Conservation (phyloP, 2,113 vertebrate species). For the Albula goreensis region DNA sequence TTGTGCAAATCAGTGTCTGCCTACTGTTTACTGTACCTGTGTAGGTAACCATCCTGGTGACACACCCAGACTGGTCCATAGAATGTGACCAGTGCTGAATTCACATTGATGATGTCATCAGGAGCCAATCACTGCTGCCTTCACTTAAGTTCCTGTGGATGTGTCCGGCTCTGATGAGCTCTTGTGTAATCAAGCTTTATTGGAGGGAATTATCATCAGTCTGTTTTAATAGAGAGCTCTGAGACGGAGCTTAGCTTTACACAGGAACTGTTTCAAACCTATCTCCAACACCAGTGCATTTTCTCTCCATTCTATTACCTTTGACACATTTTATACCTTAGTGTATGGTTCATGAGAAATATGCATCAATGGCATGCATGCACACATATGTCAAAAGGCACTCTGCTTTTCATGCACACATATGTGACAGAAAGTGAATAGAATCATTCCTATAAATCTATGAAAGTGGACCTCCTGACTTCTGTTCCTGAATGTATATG, state of each 20-base stretch:
- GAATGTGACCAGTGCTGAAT: background rate
- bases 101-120: background rate
- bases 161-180: no score
- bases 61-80: background rate
- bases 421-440: background rate
- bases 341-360: background rate
- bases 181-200: background rate
- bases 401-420: no score
- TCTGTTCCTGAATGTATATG: no score
- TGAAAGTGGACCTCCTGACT: no score
- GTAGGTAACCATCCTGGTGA: no score
- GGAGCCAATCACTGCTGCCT: background rate
- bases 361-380: no score
- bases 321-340: no score
- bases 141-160: no score
- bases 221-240: background rate
- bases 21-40: no score
- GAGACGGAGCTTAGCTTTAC: background rate
- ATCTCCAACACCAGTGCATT: no score
- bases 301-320: no score
- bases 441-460: background rate
- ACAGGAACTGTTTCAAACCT: background rate
- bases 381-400: background rate
- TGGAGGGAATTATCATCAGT: background rate
- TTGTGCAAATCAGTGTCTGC: background rate